Conservation (phyloP, 2,113 vertebrate genomes). For the Mormyrus iriodes region DNA sequence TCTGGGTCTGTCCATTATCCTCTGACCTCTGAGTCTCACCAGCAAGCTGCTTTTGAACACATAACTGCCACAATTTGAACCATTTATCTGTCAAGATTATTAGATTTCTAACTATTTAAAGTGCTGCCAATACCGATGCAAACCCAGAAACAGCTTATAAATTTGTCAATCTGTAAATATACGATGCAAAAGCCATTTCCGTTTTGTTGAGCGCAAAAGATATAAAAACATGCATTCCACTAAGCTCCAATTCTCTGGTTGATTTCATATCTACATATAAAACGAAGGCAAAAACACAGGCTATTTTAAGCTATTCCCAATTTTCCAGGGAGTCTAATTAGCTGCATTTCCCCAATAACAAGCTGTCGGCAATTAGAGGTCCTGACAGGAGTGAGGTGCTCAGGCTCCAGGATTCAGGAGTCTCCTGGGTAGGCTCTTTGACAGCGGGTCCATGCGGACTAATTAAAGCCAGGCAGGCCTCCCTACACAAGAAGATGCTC, state of each 20-base stretch:
- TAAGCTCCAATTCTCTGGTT: neutral
- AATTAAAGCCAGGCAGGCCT: conserved; percentile 31
- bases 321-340: conserved; percentile 24
- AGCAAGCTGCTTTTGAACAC: neutral
- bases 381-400: neutral
- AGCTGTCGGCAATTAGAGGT: neutral
- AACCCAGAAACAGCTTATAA: neutral
- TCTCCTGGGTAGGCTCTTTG: neutral
- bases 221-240: neutral
- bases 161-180: neutral
- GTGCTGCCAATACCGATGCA: neutral
- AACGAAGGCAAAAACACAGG: neutral
- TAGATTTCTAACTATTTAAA: neutral
- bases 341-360: conserved; percentile 18
- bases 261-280: neutral
- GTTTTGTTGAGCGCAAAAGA: neutral
- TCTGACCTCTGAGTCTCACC: neutral
- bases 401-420: neutral
- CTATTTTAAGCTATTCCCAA: conserved; percentile 13
- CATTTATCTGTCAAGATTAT: neutral
- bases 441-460: conserved; percentile 30
- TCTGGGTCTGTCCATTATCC: neutral
- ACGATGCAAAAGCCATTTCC: neutral
- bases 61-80: neutral
- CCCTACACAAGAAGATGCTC: neutral